Base-by-base conservation (phyloP, 2,888 invertebrate species). In the Limnephilus rhombicus region DNA sequence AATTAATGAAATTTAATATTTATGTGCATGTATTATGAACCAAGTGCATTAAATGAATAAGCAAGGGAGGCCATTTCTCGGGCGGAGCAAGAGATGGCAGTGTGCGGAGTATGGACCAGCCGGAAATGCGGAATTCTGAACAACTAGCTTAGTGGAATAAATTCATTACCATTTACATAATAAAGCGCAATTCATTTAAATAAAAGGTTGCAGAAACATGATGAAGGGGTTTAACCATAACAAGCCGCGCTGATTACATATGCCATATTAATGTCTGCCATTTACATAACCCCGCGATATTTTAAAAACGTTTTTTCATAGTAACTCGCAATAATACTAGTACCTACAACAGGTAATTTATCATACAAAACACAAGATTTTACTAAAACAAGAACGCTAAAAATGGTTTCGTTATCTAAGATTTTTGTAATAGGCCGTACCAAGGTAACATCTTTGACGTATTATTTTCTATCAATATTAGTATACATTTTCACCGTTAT, bases 71-170 rank as follows among this genome's bases (percentile, higher is more conserved):
- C 68, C 24, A 68, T 68, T 68, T 68, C 68, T 68, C 68, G 68
- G 24, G 5, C 1, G 9, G 68, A 68, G 68, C 68, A 53, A 53
- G 68, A 68, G 24, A 68, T 68, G 18, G 68, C 68, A 68, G 68
- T 68, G 18, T 53, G 5, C 7, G 53, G 15, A 53, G 83, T 11
- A 34, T 83, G 83, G 18, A 37, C 83, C 41, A 37, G 83, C 83
- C 83, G 83, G 83, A 83, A 83, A 83, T 83, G 83, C 83, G 41
- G 34, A 83, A 37, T 83, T 18, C 83, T 34, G 34, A 37, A 83
- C 83, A 37, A 41, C 83, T 83, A 24, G 83, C 37, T 83, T 24
- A 37, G 83, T 37, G 34, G 31, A 83, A 83, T 83, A 37, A 83
- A 83, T 83, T 83, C 83, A 18, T 34, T 82, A 82, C 34, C 31